These are phyloP conservation scores for Acanthurus leucopareius DNA, from an alignment of 2,797 vertebrate species.

Conservation along the genomic window DNA sequence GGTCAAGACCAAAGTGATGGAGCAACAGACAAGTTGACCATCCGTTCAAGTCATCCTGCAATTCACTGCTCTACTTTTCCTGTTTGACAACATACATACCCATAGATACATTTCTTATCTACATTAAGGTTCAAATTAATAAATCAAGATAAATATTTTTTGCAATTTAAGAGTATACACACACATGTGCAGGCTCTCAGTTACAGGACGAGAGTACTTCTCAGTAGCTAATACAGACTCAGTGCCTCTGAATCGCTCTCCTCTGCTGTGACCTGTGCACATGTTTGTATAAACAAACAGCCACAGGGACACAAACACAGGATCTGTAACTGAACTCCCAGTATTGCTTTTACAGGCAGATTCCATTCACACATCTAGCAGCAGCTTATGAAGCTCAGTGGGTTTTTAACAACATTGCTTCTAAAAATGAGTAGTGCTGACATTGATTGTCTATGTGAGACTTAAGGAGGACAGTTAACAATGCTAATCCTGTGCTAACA, in stretches of 20 bases:
- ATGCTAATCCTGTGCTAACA: slow-evolving; percentile 28
- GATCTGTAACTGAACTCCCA: slow-evolving; percentile 56
- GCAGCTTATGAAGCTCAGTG: slow-evolving; percentile 55
- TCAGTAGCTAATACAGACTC: not conserved
- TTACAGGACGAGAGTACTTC: not conserved
- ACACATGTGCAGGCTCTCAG: not conserved
- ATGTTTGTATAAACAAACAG: slow-evolving; percentile 29
- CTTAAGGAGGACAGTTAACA: slow-evolving; percentile 22
- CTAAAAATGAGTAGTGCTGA: slow-evolving; percentile 43
- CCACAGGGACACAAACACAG: slow-evolving; percentile 8
- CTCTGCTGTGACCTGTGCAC: slow-evolving; percentile 31
- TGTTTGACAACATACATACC: not conserved
- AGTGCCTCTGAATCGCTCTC: slow-evolving; percentile 9
- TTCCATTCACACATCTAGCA: slow-evolving; percentile 65
- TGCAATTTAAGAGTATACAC: too few relatives aligned
- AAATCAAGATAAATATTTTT: too few relatives aligned
- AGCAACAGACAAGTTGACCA: too few relatives aligned
- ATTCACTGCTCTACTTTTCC: not conserved
- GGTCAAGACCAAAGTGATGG: too few relatives aligned
- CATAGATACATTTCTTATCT: not conserved
- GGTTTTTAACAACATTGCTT: slow-evolving; percentile 50
- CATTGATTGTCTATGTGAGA: slow-evolving; percentile 19
- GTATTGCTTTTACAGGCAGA: slow-evolving; percentile 50
- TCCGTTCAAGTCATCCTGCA: too few relatives aligned
- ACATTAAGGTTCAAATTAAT: not conserved